Conservation (phyloP, 1,140 invertebrate species). For the Atta colombica region DNA sequence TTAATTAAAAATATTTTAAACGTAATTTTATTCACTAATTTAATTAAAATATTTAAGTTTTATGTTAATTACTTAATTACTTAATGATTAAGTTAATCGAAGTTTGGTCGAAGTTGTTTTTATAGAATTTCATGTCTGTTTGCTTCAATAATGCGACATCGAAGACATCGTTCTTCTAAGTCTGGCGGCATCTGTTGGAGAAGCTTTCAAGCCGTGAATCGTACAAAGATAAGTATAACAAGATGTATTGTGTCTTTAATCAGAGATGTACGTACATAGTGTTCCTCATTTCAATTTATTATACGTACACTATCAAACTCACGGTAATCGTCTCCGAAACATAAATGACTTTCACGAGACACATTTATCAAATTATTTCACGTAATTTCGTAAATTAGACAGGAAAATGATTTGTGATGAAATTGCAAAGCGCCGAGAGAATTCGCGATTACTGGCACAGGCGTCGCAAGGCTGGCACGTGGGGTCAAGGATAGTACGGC, state of each 20-base stretch:
- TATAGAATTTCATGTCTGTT: not conserved
- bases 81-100: too few relatives aligned
- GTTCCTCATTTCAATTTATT: not conserved
- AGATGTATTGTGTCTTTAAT: slow-evolving; percentile 23
- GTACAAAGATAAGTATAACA: slow-evolving; percentile 32
- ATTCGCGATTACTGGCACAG: not conserved
- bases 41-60: too few relatives aligned
- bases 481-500: slow-evolving; percentile 36
- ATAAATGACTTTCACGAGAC: too few relatives aligned
- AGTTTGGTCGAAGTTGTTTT: too few relatives aligned
- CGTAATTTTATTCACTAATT: too few relatives aligned
- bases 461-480: slow-evolving; percentile 39
- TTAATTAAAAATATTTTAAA: too few relatives aligned
- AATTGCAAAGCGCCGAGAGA: not conserved
- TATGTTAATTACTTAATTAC: too few relatives aligned
- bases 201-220: slow-evolving; percentile 22
- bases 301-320: not conserved
- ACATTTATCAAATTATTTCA: not conserved
- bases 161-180: slow-evolving; percentile 25
- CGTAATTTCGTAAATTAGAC: slow-evolving; percentile 13
- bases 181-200: slow-evolving; percentile 44
- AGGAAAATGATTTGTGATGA: not conserved
- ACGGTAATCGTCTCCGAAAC: not conserved
- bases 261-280: not conserved
- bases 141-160: not conserved